Conservation (phyloP, 2,113 vertebrate genomes). For the Callospermophilus lateralis region DNA sequence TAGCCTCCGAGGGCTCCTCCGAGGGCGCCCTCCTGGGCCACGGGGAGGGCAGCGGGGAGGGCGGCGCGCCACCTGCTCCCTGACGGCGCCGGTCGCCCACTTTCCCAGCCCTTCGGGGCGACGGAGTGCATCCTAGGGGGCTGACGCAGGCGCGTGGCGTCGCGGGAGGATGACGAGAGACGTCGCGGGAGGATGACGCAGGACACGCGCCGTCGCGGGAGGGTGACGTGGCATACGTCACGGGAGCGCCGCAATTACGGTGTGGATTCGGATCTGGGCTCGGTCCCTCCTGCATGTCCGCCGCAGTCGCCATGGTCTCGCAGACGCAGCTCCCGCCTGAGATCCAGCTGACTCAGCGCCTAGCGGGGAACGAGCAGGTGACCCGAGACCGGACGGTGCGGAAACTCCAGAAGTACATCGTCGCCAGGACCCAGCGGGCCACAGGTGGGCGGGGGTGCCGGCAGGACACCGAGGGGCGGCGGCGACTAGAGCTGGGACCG, state of each 20-base stretch:
- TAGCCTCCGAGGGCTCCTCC: too few species aligned
- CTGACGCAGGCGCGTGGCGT: background rate
- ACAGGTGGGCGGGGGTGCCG: slow-evolving; percentile 78
- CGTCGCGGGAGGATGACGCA: background rate
- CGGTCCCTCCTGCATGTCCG: accelerated
- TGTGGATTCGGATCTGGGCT: background rate
- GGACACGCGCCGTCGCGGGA: accelerated
- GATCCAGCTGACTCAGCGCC: slow-evolving; percentile 89
- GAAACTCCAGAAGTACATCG: slow-evolving; percentile 90
- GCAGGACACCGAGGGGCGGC: accelerated
- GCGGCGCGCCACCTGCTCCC: too few species aligned
- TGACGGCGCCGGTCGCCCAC: background rate
- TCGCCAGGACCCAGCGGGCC: slow-evolving; percentile 83
- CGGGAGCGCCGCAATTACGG: too few species aligned
- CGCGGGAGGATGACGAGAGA: accelerated
- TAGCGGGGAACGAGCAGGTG: slow-evolving; percentile 91
- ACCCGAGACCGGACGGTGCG: slow-evolving; percentile 88
- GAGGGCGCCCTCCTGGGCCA: too few species aligned
- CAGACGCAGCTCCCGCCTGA: slow-evolving; percentile 80
- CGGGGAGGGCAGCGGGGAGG: too few species aligned
- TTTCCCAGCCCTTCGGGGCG: background rate
- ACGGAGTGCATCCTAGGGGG: accelerated
- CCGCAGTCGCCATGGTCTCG: background rate
- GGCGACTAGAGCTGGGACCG: background rate
- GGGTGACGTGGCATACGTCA: background rate